Evolutionary conservation across 2,797 vertebrate species (phyloP), one percentile per base, ranked within the genome.

Genomic region (Hoplostethus atlanticus): DNA sequence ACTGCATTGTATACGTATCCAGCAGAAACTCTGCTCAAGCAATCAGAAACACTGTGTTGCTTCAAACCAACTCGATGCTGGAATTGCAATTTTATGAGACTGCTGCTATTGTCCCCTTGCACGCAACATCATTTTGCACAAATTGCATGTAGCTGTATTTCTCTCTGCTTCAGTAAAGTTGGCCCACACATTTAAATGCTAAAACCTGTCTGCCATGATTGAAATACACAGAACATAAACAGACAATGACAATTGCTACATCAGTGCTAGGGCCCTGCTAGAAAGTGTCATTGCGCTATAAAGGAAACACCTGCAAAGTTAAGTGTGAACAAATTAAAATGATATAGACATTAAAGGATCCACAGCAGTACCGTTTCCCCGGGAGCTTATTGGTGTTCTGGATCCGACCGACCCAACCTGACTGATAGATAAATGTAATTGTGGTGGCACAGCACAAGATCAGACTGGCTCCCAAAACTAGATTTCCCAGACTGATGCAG

Each of bases 201-300:
- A 59, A 1, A 46, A 73, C 21, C 17, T 48, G 10, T 46, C 34
- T 1, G 0, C 34, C 12, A 30, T 8, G 0, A 11, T 3, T 59
- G 47, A 4, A 31, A 52, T 7, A 46, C n/a, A 67, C 2, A 52
- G 38, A 48, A 31, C n/a, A 10, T 68, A 61, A 69, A 61, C 9
- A 40, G 58, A 62, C 46, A 7, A 13, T 44, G 4, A 13, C 11
- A 11, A 44, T 13, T 42, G 9, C 40, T 42, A 11, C 2, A 12
- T 44, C 12, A 44, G 3, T 44, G 42, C 42, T 12, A 44, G 42
- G 11, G 15, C 9, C 40, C 58, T 59, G 42, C 25, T 48, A 68
- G 46, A 57, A 42, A 69, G n/a, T 44, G 42, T 13, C 40, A 42
- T 42, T 42, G 10, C 40, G 3, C 40, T 42, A 11, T 4, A 44